Evolutionary conservation across 2,888 invertebrate species (phyloP).

Genomic region (Drosophila longiperda): DNA sequence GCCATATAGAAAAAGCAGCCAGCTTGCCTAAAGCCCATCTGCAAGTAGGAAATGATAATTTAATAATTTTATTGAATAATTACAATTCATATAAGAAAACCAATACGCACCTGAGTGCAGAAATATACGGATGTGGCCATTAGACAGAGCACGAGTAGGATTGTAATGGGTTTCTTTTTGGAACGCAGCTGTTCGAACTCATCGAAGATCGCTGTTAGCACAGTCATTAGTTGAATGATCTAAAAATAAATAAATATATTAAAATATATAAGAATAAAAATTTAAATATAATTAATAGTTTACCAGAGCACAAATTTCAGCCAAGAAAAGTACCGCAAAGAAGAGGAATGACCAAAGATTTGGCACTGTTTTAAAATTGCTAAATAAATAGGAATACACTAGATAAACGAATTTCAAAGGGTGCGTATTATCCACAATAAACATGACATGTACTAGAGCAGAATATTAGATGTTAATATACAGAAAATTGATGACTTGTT

Average conservation of each 20-base stretch:
- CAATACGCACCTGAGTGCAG: conserved; percentile 77
- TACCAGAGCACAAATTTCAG: conserved; percentile 92
- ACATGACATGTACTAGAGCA: conserved; percentile 74
- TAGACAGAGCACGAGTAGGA: conserved; percentile 58
- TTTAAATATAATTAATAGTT: conserved; percentile 68
- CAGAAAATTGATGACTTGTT: background rate
- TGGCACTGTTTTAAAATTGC: conserved; percentile 75
- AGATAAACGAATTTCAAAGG: conserved; percentile 81
- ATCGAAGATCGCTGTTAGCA: conserved; percentile 82
- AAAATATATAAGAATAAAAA: background rate
- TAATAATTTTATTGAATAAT: background rate
- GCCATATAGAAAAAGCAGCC: conserved; percentile 75
- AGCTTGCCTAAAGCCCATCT: conserved; percentile 82
- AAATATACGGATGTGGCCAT: conserved; percentile 77
- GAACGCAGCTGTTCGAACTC: conserved; percentile 79
- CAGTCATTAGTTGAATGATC: conserved; percentile 81
- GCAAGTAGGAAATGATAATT: background rate
- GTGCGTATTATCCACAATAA: conserved; percentile 79
- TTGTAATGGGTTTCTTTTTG: conserved; percentile 64
- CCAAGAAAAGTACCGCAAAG: conserved; percentile 91
- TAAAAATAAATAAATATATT: conserved; percentile 19
- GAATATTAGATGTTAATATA: too few species aligned
- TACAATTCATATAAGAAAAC: background rate
- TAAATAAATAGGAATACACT: conserved; percentile 79
- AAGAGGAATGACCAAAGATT: conserved; percentile 90